Base-by-base conservation (phyloP, 2,113 vertebrate species). In the Centropristis striata region DNA sequence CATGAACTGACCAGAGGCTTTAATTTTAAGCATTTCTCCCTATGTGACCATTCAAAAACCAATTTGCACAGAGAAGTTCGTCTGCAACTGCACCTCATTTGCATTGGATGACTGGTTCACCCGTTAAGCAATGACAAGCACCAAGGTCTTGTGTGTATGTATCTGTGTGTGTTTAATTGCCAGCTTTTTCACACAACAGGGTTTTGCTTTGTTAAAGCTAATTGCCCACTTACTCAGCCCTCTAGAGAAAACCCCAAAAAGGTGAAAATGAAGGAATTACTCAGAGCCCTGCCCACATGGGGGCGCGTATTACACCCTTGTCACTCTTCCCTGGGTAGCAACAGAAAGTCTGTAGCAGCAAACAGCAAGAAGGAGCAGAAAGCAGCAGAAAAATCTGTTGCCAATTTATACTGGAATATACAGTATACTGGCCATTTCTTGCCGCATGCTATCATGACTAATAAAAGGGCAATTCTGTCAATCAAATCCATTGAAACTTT, bases 171-270 rank as follows among this genome's bases (percentile, higher is more conserved):
- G 41, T 61, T 21, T 50, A 27, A 51, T 49, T 66, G 21, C 25
- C 63, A 81, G 77, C 63, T 60, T 71, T 79, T 83, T 76, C 54
- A 86, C 41, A 42, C 70, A 78, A 75, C 76, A 67, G 54, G 63
- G 37, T 78, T 65, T 77, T 50, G 28, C 63, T 86, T 83, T 65
- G 82, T 88, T 60, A 15, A 59, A 23, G 21, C 14, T 86, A 91
- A 92, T 85, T 86, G 73, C 54, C 36, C 53, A 72, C 77, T 90
- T 86, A 91, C 74, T 87, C 86, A 88, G 51, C 10, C n/a, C 84
- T 86, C 60, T 55, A 50, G 28, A 69, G 74, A n/a, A 55, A 78
- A 16, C 32, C 27, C 44, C 28, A 55, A 72, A 75, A 64, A 70
- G 67, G 59, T 65, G 49, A 84, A 64, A 86, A 88, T 51, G 21